phyloP scores from a whole-genome alignment of 2,797 vertebrate genomes.

The Premnoplex brunnescens region DNA sequence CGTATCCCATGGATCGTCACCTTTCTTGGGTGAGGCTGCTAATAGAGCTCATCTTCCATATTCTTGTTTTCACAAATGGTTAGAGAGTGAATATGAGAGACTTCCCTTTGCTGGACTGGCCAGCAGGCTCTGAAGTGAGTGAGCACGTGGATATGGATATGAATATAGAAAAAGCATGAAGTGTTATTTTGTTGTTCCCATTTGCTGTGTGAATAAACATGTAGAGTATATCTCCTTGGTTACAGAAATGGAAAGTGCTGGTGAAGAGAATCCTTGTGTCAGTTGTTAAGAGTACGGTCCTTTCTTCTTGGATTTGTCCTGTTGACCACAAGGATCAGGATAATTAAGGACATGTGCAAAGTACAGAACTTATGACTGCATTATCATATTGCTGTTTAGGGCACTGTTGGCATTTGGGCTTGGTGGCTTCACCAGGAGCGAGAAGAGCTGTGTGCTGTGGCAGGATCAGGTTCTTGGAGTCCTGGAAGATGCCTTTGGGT shows the following conservation, averaged over 20 bases:
- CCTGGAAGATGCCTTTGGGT: background rate
- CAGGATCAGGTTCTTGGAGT: background rate
- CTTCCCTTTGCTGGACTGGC: background rate
- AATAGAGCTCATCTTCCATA: background rate
- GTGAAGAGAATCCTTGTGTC: background rate
- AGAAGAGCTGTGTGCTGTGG: background rate
- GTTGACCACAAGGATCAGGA: background rate
- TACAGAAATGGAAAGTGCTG: background rate
- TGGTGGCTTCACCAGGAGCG: background rate
- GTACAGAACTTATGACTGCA: background rate
- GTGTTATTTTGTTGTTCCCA: background rate
- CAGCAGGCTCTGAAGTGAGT: background rate
- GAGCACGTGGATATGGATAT: background rate
- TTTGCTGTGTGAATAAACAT: background rate
- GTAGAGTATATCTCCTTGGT: slow-evolving; percentile 7
- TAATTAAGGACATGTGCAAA: background rate
- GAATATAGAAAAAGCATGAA: background rate
- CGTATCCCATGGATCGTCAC: background rate
- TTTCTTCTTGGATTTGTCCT: background rate
- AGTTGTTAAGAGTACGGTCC: background rate
- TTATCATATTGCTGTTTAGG: background rate
- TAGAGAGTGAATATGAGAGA: background rate
- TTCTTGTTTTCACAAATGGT: background rate
- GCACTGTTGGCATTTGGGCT: background rate
- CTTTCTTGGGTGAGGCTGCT: background rate